Percentiles rank a stretch among this genome's conserved stretches.
phyloP scores from a whole-genome alignment of 2,797 vertebrate genomes.

The Chromis chromis region DNA sequence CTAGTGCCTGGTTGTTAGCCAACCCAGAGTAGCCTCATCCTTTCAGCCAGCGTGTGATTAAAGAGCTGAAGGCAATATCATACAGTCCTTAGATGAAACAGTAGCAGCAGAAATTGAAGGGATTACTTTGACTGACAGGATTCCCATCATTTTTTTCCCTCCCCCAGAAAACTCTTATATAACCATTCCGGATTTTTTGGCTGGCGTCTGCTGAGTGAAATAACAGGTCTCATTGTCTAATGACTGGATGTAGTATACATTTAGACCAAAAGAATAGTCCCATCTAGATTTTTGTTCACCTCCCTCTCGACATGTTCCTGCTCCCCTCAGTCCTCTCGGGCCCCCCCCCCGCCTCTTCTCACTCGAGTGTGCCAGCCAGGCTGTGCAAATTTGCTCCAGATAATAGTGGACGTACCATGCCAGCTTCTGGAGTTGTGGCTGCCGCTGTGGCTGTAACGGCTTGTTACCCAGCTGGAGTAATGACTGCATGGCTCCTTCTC shows the following conservation, averaged over 20 bases:
- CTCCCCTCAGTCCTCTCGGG: slow-evolving; percentile 30
- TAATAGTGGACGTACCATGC: slow-evolving; percentile 73
- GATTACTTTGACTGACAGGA: slow-evolving; percentile 79
- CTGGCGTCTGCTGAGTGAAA: slow-evolving; percentile 60
- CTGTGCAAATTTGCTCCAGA: slow-evolving; percentile 78
- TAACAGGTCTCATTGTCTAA: slow-evolving; percentile 70
- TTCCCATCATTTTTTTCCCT: slow-evolving; percentile 53
- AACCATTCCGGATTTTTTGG: slow-evolving; percentile 63
- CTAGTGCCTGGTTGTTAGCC: slow-evolving; percentile 65
- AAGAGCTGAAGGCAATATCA: slow-evolving; percentile 56
- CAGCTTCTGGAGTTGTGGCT: slow-evolving; percentile 77
- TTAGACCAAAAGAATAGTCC: slow-evolving; percentile 64
- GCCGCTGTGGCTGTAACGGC: slow-evolving; percentile 71
- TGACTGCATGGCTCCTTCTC: slow-evolving; percentile 59
- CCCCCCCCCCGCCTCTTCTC: neutral
- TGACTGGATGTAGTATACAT: slow-evolving; percentile 47
- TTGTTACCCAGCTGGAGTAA: slow-evolving; percentile 83
- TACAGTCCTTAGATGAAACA: slow-evolving; percentile 68
- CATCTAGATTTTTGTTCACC: slow-evolving; percentile 31
- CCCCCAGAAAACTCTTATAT: slow-evolving; percentile 70
- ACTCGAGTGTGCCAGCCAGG: slow-evolving; percentile 55
- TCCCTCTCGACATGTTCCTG: slow-evolving; percentile 32
- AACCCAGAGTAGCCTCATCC: slow-evolving; percentile 60
- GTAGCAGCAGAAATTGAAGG: slow-evolving; percentile 73
- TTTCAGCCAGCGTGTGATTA: slow-evolving; percentile 72